Evolutionary conservation across 1,140 invertebrate genomes (phyloP).

Genomic region (Pissodes strobi): DNA sequence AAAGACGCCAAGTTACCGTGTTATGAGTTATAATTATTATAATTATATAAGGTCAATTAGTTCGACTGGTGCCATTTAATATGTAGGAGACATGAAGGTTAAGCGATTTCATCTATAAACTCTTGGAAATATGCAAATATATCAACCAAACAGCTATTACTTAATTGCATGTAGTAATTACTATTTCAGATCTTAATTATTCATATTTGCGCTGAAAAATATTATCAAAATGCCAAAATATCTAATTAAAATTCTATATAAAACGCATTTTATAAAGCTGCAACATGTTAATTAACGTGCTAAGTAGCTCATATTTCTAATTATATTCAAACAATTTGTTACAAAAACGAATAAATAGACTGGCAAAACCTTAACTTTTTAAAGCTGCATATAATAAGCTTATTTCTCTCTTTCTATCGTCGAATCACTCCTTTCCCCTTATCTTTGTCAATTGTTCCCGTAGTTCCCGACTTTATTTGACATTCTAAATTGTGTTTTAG

Average conservation of each 20-base stretch:
- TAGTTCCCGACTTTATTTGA: conserved; percentile 5
- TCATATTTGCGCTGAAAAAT: too few species aligned
- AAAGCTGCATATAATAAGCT: background rate
- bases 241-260: conserved; percentile 17
- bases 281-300: conserved; percentile 19
- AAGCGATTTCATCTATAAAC: too few species aligned
- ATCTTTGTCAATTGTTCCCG: conserved; percentile 7
- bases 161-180: too few species aligned
- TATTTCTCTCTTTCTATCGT: background rate
- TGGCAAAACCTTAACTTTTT: background rate
- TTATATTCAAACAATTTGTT: conserved; percentile 17
- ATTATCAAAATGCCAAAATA: background rate
- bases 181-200: too few species aligned
- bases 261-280: conserved; percentile 16
- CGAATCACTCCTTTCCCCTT: background rate
- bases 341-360: background rate
- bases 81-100: too few species aligned
- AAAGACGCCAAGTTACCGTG: too few species aligned
- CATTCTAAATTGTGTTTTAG: conserved; percentile 7
- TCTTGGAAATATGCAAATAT: too few species aligned
- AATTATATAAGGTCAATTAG: too few species aligned
- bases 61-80: too few species aligned
- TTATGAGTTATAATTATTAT: too few species aligned
- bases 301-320: conserved; percentile 16
- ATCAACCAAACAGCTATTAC: too few species aligned